Evolutionary conservation across 2,888 invertebrate species (phyloP).

Genomic region (Allacma fusca): DNA sequence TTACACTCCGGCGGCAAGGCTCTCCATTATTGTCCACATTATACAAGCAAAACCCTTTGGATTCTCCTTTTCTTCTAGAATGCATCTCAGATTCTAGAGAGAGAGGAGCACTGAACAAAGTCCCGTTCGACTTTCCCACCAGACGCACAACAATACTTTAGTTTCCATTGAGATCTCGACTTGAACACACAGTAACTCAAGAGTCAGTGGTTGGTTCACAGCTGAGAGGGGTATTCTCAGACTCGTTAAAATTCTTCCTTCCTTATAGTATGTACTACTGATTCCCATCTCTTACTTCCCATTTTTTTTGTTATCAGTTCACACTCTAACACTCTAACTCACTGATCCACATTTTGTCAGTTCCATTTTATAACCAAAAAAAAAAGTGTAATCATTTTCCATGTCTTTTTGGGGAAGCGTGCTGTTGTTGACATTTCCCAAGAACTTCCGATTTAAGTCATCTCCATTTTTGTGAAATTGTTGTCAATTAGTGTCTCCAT

Average conservation of each 20-base stretch:
- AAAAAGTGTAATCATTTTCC: not conserved
- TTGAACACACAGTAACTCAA: slow-evolving; percentile 29
- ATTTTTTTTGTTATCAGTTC: not conserved
- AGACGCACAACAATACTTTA: slow-evolving; percentile 44
- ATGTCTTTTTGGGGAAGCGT: too few relatives aligned
- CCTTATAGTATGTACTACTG: not conserved
- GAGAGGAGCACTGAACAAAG: slow-evolving; percentile 2
- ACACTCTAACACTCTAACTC: slow-evolving; percentile 32
- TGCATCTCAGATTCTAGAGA: not conserved
- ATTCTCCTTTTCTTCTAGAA: not conserved
- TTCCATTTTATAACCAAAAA: not conserved
- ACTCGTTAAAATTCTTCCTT: slow-evolving; percentile 25
- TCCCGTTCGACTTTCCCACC: slow-evolving; percentile 47
- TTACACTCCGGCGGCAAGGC: not conserved
- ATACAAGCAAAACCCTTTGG: slow-evolving; percentile 18
- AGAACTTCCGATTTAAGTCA: not conserved
- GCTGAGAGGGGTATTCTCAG: slow-evolving; percentile 42
- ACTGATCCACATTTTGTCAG: slow-evolving; percentile 34
- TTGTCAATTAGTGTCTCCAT: too few relatives aligned
- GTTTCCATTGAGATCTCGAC: slow-evolving; percentile 49
- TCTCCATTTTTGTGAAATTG: too few relatives aligned
- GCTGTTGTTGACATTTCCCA: not conserved
- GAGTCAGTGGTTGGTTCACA: not conserved
- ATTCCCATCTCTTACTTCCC: slow-evolving; percentile 23
- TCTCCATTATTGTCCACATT: not conserved